Conservation (phyloP, 2,113 vertebrate species). For the Theropithecus gelada region DNA sequence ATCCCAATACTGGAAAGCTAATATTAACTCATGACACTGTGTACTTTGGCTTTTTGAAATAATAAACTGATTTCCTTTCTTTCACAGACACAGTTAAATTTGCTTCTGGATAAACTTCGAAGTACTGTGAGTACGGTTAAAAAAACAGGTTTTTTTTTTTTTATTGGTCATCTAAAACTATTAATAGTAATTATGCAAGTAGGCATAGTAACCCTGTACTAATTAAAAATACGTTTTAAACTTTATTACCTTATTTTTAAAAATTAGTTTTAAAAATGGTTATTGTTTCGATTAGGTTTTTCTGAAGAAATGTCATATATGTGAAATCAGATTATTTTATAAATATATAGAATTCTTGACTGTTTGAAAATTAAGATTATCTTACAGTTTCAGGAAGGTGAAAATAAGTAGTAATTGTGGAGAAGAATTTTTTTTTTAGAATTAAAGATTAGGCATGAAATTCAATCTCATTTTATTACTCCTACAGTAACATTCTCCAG, state of each 20-base stretch:
- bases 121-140: constrained; percentile 92
- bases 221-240: constrained; percentile 37
- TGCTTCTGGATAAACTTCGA: constrained; percentile 97
- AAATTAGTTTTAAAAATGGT: background rate
- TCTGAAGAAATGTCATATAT: background rate
- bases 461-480: background rate
- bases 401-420: constrained; percentile 12
- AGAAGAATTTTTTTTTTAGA: constrained; percentile 16
- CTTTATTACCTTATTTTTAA: background rate
- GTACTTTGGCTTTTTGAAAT: constrained; percentile 50
- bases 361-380: background rate
- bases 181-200: background rate
- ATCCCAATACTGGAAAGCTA: background rate
- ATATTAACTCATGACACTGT: background rate
- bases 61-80: constrained; percentile 57
- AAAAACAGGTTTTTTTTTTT: background rate
- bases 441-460: background rate
- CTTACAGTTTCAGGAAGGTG: background rate
- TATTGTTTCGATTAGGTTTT: constrained; percentile 25
- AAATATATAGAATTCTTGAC: background rate
- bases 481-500: background rate
- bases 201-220: background rate
- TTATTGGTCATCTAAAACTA: background rate
- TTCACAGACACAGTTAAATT: constrained; percentile 95
- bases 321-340: constrained; percentile 15